Conservation (phyloP, 2,113 vertebrate genomes). For the Lepus americanus region DNA sequence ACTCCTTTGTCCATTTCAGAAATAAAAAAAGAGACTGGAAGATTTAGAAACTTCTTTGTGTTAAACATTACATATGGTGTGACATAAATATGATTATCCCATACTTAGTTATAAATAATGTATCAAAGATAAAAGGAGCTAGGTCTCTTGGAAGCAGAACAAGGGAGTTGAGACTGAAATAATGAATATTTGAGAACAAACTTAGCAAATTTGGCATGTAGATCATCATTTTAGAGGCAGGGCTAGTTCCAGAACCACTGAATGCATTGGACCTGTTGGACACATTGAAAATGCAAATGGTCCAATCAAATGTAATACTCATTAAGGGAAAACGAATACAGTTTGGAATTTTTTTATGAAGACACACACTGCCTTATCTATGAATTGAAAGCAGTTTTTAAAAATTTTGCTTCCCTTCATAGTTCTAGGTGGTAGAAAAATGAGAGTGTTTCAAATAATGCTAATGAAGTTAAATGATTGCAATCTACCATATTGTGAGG, state of each 20-base stretch:
- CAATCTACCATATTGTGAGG: conserved; percentile 79
- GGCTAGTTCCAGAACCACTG: neutral
- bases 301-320: conserved; percentile 30
- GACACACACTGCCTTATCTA: conserved; percentile 55
- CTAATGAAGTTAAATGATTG: conserved; percentile 85
- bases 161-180: neutral
- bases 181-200: conserved; percentile 37
- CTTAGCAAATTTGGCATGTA: conserved; percentile 1
- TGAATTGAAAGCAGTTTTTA: conserved; percentile 79
- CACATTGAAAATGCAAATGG: conserved; percentile 58
- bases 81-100: neutral
- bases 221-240: neutral
- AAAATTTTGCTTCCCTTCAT: conserved; percentile 71
- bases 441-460: conserved; percentile 85
- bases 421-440: conserved; percentile 83
- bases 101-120: neutral
- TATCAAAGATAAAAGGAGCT: conserved; percentile 54
- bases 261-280: conserved; percentile 41
- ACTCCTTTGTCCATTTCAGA: conserved; percentile 42
- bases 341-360: conserved; percentile 71
- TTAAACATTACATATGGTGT: neutral
- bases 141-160: neutral
- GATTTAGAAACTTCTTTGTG: conserved; percentile 15
- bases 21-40: conserved; percentile 51
- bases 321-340: conserved; percentile 52